A percentile compares a stretch with the other conserved stretches of the same genome.
Conservation (phyloP, 2,888 invertebrate genomes). For the Elgonia sp. region DNA sequence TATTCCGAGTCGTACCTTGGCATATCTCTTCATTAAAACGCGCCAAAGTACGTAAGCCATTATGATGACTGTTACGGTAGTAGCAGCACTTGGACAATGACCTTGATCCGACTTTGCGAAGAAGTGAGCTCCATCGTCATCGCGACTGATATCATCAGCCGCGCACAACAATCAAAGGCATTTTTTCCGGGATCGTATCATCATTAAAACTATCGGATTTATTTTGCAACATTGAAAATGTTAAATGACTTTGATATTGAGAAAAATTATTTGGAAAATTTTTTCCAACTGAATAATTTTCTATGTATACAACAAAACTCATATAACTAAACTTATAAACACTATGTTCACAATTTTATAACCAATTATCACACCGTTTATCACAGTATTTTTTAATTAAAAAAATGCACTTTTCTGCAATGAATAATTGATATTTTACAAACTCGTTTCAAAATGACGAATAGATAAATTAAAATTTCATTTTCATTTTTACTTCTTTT, state of each 20-base stretch:
- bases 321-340: too few species aligned
- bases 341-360: too few species aligned
- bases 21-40: conserved; percentile 89
- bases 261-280: too few species aligned
- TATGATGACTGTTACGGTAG: conserved; percentile 75
- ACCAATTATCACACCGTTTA: too few species aligned
- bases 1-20: conserved; percentile 88
- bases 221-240: conserved; percentile 16
- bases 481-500: too few species aligned
- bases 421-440: too few species aligned
- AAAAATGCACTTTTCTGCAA: too few species aligned
- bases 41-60: conserved; percentile 90
- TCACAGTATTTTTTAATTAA: too few species aligned
- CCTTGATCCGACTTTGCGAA: conserved; percentile 76
- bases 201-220: conserved; percentile 56
- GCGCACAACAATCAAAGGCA: conserved; percentile 60
- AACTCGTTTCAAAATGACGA: too few species aligned
- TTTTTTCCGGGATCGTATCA: conserved; percentile 73
- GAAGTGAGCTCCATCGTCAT: conserved; percentile 70
- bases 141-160: conserved; percentile 70
- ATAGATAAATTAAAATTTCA: too few species aligned
- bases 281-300: too few species aligned
- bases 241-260: conserved; percentile 10
- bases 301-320: too few species aligned
- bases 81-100: conserved; percentile 70